Base-by-base conservation (phyloP, 2,797 vertebrate genomes). In the Manis javanica region DNA sequence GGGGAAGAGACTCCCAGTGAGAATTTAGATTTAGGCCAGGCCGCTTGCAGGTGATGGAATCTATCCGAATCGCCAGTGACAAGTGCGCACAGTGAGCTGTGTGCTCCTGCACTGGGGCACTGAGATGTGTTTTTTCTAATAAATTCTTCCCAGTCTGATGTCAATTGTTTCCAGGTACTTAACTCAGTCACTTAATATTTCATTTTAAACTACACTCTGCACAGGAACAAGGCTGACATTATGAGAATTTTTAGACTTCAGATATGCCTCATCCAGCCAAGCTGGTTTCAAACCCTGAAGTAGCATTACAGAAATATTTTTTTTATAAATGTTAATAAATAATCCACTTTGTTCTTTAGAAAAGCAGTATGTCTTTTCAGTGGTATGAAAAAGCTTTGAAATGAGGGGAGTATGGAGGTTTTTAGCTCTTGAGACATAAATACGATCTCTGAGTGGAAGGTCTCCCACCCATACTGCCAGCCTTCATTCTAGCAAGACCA, bases 91-190 rank as follows among this genome's bases (percentile, higher is more conserved):
- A 18, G 82, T 23, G 37, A 94, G 37, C 53, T 29, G 19, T 63
- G 61, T 63, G 74, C 91, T 66, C 55, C 51, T 42, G 6, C 7
- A 34, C 3, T 57, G 26, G 46, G 37, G 11, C 18, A 87, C 42
- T 61, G 57, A 77, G 86, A 94, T 24, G 79, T 81, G 69, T 81
- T 94, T 97, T 97, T 92, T 90, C 85, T 95, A 94, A 96, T 85
- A 92, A 84, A 96, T 96, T 74, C 87, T 91, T 82, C 86, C 87
- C 66, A 64, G 75, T 85, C 55, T n/a, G n/a, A 16, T 74, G 90
- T 78, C 83, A 96, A 87, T 89, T 55, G 39, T 95, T 97, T 90
- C 83, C 69, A 89, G 95, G 55, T 90, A 86, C 90, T 92, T 89
- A 82, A 93, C 71, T 93, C 64, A 49, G 16, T 21, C 55, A 84